Evolutionary conservation across 2,797 vertebrate genomes (phyloP).

Genomic region (Poeciliopsis presidionis): DNA sequence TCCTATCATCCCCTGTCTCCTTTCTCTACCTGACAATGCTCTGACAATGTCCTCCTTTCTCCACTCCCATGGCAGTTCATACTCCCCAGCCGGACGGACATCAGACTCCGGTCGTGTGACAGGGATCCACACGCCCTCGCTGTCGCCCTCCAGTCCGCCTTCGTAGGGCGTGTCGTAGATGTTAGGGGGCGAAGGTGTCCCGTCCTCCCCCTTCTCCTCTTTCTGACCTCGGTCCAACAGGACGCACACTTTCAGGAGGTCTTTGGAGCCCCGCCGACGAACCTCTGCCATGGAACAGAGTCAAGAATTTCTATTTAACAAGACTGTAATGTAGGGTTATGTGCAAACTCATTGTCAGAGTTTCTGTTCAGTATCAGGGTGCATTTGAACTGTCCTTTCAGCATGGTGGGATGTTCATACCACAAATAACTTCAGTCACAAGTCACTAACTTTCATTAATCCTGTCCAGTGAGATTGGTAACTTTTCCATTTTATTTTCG

Average conservation of each 20-base stretch:
- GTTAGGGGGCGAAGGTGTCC: constrained; percentile 74
- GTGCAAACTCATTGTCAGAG: background rate
- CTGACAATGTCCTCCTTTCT: constrained; percentile 95
- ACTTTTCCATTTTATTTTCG: background rate
- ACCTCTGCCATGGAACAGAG: constrained; percentile 82
- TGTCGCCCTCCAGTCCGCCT: constrained; percentile 76
- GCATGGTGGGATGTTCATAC: background rate
- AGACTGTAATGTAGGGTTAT: background rate
- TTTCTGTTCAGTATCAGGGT: background rate
- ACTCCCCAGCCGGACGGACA: constrained; percentile 87
- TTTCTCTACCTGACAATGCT: constrained; percentile 87
- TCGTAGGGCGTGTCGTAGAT: constrained; percentile 93
- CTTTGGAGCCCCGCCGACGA: constrained; percentile 91
- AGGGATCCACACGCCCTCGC: constrained; percentile 78
- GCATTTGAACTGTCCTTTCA: background rate
- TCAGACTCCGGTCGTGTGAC: constrained; percentile 88
- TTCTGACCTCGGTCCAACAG: constrained; percentile 84
- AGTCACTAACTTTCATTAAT: background rate
- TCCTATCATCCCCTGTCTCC: constrained; percentile 39
- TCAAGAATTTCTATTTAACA: constrained; percentile 1
- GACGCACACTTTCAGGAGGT: constrained; percentile 90
- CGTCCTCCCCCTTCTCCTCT: constrained; percentile 70
- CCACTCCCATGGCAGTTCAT: constrained; percentile 98
- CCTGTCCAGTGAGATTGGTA: background rate
- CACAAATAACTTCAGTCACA: background rate